Conservation (phyloP, 2,797 vertebrate species). For the Anguilla megastoma region DNA sequence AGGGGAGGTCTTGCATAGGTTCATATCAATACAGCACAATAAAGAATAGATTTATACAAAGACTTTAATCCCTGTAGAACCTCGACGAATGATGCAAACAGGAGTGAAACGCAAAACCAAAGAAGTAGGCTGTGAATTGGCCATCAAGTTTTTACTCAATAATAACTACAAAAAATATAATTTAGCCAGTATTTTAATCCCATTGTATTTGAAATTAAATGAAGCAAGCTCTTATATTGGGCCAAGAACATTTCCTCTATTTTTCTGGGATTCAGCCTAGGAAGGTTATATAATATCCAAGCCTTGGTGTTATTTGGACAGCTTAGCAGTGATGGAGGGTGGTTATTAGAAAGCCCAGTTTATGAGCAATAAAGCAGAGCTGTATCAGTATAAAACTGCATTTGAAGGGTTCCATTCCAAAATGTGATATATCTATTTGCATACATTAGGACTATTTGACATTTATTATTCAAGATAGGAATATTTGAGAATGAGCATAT, state of each 20-base stretch:
- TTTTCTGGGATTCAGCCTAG: not conserved
- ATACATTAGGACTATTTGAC: not conserved
- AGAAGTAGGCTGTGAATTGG: not conserved
- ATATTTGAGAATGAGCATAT: too few species aligned
- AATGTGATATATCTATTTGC: not conserved
- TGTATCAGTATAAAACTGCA: not conserved
- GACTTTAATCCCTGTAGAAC: not conserved
- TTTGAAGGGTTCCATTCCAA: not conserved
- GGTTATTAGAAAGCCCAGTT: not conserved
- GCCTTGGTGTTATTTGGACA: not conserved
- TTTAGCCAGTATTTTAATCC: not conserved
- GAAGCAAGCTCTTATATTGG: not conserved
- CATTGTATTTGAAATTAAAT: not conserved
- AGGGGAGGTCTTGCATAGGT: not conserved
- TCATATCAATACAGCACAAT: not conserved
- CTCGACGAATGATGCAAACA: not conserved
- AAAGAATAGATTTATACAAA: not conserved
- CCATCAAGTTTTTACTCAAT: not conserved
- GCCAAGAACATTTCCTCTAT: not conserved
- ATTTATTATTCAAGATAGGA: not conserved
- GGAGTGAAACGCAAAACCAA: not conserved
- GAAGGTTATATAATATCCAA: not conserved
- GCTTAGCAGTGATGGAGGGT: not conserved
- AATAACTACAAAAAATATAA: not conserved
- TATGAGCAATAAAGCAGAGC: slow-evolving; percentile 7